Conservation (phyloP, 2,113 vertebrate genomes). For the Oncorhynchus mykiss region DNA sequence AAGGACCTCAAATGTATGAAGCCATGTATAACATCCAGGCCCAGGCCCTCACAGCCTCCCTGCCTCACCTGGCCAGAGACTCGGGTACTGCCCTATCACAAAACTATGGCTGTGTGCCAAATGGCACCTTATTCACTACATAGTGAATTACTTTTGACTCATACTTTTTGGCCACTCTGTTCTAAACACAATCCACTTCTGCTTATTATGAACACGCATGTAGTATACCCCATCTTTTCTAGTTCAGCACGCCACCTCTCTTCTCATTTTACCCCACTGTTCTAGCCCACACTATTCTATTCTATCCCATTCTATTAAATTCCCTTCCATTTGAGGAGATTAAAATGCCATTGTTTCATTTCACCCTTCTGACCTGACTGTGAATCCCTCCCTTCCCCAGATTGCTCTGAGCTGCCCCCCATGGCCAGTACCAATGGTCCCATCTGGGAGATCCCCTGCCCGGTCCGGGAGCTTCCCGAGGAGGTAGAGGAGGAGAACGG, state of each 20-base stretch:
- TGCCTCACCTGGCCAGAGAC: conserved; percentile 67
- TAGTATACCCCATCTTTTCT: not conserved
- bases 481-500: conserved; percentile 80
- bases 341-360: too few species aligned
- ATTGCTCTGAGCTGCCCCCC: conserved; percentile 77
- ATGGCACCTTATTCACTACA: too few species aligned
- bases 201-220: not conserved
- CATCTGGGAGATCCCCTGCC: conserved; percentile 18
- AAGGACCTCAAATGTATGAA: conserved; percentile 83
- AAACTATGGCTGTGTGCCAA: too few species aligned
- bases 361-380: too few species aligned
- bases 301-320: too few species aligned
- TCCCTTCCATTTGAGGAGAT: too few species aligned
- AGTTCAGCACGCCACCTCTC: too few species aligned
- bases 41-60: conserved; percentile 62
- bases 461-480: not conserved
- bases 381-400: conserved; percentile 39
- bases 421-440: conserved; percentile 61
- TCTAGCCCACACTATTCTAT: too few species aligned
- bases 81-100: conserved; percentile 73
- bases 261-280: not conserved
- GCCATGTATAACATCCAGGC: conserved; percentile 90
- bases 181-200: not conserved
- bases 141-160: too few species aligned
- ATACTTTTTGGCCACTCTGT: too few species aligned